Evolutionary conservation across 2,797 vertebrate genomes (phyloP), one percentile per base, ranked within the genome.

Genomic region (Crocodylus rhombifer): DNA sequence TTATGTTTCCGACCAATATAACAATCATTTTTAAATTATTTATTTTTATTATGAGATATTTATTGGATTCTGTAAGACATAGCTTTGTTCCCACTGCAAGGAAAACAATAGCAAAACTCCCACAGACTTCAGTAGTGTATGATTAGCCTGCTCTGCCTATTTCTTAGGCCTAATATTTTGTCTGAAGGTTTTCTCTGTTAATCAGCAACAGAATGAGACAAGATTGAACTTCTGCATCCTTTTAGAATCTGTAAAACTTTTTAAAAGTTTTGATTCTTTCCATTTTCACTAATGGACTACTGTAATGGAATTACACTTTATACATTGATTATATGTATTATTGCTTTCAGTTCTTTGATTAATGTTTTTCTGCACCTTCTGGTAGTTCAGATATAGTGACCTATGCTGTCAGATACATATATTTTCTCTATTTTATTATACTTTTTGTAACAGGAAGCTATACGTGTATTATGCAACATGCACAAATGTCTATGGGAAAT

Each of bases 11-110:
- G 67, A 33, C 67, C 33, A 71, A 25, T 21, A 25, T 20, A 21
- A 71, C 92, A 93, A 80, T 57, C 5, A 77, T 73, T 92, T 56
- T 81, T 25, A 92, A 95, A 65, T 33, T 74, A 11, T 73, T 81
- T 91, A 2, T 71, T 85, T 87, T 23, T 4, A 62, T 87, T 91
- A 81, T 57, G 86, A n/a, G 63, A 82, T 5, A 55, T 6, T 62
- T 33, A 83, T 23, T 51, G 25, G n/a, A 58, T 42, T 36, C 7
- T 26, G 36, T 21, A 55, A 83, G 16, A 21, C 5, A 30, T 30
- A 14, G 21, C 10, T 69, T 82, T 61, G 58, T 57, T 80, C 42
- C 63, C 17, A 23, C 6, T 69, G 33, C 42, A 51, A 51, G 42
- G 10, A 69, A 69, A 69, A 21, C 33, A 23, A 23, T 69, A 13